A percentile compares a stretch with the other conserved stretches of the same genome.
These are phyloP conservation scores for Cynodonichthys magdalenae DNA, from an alignment of 2,797 vertebrate species.

Conservation along the genomic window DNA sequence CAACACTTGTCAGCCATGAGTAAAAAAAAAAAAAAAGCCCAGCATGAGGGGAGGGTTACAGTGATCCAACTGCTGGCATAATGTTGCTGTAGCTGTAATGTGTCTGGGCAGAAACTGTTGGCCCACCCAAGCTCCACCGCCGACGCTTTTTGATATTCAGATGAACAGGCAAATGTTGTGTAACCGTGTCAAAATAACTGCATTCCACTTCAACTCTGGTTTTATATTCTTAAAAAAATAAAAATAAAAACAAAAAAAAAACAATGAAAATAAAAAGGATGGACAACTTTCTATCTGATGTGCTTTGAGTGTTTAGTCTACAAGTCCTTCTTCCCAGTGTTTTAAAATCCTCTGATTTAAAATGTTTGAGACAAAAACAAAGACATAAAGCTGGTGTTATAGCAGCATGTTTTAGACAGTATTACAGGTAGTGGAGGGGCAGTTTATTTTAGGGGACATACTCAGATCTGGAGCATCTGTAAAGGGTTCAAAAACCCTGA, in stretches of 20 bases:
- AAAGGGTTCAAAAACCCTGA: too few relatives aligned
- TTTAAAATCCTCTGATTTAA: background rate
- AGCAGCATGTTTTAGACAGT: too few relatives aligned
- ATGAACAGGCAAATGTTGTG: background rate
- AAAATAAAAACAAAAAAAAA: background rate
- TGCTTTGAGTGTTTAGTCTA: background rate
- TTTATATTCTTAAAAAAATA: background rate
- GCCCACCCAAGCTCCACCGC: slow-evolving; percentile 70
- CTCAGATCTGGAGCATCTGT: too few relatives aligned
- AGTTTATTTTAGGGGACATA: too few relatives aligned
- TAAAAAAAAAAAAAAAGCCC: slow-evolving; percentile 41
- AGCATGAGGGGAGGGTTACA: slow-evolving; percentile 54
- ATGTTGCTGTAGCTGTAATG: slow-evolving; percentile 57
- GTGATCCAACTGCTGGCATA: slow-evolving; percentile 68
- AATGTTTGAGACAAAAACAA: background rate
- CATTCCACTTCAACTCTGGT: background rate
- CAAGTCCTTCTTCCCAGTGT: background rate
- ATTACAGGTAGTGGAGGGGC: too few relatives aligned
- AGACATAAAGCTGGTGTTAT: too few relatives aligned
- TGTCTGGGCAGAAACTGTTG: slow-evolving; percentile 50
- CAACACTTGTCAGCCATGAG: slow-evolving; percentile 71
- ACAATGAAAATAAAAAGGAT: background rate
- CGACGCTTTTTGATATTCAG: slow-evolving; percentile 33
- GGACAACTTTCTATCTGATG: background rate
- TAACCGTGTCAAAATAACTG: background rate